Base-by-base conservation (phyloP, 2,113 vertebrate species). In the Rhagologus leucostigma region DNA sequence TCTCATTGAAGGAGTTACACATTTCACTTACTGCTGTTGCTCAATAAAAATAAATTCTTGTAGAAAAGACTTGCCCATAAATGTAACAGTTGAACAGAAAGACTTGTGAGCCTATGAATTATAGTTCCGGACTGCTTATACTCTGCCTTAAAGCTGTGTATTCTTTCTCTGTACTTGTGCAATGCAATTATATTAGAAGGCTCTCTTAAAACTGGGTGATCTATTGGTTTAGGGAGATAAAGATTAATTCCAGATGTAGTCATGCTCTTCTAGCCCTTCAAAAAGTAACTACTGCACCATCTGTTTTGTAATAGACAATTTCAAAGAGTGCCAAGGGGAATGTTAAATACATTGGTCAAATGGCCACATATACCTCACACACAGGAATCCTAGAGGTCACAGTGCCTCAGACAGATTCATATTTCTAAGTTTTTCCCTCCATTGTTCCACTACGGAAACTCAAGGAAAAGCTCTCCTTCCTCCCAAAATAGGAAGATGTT, bases 221-320 rank as follows among this genome's bases (percentile, higher is more conserved):
- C 82, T 96, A 89, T 95, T 97, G 90, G 92, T 94, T 96, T 95
- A 96, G 84, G 88, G 95, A 95, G 59, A 76, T 92, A 92, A 84
- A 57, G 10, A 97, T 89, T 94, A 96, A 85, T 90, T 95, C 93
- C 83, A 95, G 96, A 97, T 97, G 97, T 73, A 87, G 70, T 80
- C 84, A 95, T 85, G 79, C 68, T 94, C 79, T 95, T 85, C 74
- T 77, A 77, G 59, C 55, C 91, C 92, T 97, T 97, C 77, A 95
- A 95, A 96, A 97, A 93, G 67, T 84, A 98, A 97, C 86, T 97
- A 90, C 84, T 65, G 56, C 67, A 88, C 96, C 92, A 97, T 96
- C 93, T 96, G 95, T 94, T 97, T 97, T 94, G 65, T 81, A 97
- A 91, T 12, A 89, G 79, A 83, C 88, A 90, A 91, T 95, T 97